Conservation (phyloP, 2,797 vertebrate species). For the Botia kubotai region DNA sequence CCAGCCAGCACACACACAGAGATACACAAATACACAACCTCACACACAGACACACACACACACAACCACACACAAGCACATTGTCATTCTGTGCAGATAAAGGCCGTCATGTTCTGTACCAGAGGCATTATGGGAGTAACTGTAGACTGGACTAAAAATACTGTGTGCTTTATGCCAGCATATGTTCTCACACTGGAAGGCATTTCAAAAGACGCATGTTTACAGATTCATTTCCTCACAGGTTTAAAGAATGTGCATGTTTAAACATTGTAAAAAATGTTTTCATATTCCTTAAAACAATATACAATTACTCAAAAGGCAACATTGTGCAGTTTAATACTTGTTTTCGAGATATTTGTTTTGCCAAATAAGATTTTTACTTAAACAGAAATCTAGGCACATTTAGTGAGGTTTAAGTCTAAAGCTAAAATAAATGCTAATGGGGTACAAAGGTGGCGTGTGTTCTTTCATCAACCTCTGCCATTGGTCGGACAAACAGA, state of each 20-base stretch:
- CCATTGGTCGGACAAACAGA: too few relatives aligned
- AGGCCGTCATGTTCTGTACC: constrained; percentile 44
- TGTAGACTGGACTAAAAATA: constrained; percentile 57
- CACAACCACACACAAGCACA: not conserved
- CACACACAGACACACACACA: not conserved
- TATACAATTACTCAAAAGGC: too few relatives aligned
- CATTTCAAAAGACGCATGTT: constrained; percentile 45
- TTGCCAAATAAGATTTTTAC: too few relatives aligned
- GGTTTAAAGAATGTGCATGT: not conserved
- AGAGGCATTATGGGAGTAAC: constrained; percentile 47
- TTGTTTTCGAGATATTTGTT: too few relatives aligned
- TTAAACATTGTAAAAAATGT: not conserved
- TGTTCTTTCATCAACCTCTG: too few relatives aligned
- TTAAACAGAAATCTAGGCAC: too few relatives aligned
- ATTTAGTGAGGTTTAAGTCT: too few relatives aligned
- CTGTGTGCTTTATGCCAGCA: constrained; percentile 53
- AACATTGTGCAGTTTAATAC: too few relatives aligned
- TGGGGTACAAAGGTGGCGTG: too few relatives aligned
- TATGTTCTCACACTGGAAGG: constrained; percentile 55
- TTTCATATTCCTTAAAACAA: too few relatives aligned
- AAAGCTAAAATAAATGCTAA: too few relatives aligned
- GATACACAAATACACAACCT: constrained; percentile 13
- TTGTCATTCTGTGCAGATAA: constrained; percentile 24
- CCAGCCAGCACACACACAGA: not conserved
- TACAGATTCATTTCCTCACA: constrained; percentile 32